phyloP scores from a whole-genome alignment of 2,888 invertebrate genomes.

The Orthosia cruda region DNA sequence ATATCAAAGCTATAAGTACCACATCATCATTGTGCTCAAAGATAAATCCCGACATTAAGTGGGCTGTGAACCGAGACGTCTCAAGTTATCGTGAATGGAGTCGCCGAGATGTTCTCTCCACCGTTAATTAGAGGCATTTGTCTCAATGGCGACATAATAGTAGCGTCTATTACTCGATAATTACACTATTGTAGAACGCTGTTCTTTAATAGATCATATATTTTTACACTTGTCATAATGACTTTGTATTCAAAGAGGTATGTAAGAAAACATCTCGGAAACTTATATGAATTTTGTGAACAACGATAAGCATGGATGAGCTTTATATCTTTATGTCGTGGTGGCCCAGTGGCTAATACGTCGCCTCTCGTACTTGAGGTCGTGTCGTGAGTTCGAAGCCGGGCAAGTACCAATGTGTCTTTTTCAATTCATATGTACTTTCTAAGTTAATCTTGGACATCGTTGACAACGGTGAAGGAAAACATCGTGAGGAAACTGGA shows the following conservation, averaged over 20 bases:
- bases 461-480: too few relatives aligned
- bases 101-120: slow-evolving; percentile 30
- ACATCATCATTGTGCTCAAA: slow-evolving; percentile 33
- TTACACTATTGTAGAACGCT: slow-evolving; percentile 43
- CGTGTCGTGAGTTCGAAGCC: too few relatives aligned
- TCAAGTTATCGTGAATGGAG: slow-evolving; percentile 42
- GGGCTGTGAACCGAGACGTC: slow-evolving; percentile 23
- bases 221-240: background rate
- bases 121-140: slow-evolving; percentile 59
- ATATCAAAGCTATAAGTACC: slow-evolving; percentile 23
- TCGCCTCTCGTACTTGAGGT: too few relatives aligned
- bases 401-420: too few relatives aligned
- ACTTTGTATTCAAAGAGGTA: background rate
- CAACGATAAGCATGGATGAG: too few relatives aligned
- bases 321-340: too few relatives aligned
- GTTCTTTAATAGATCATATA: slow-evolving; percentile 24
- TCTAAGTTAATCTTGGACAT: too few relatives aligned
- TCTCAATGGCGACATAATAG: slow-evolving; percentile 48
- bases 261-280: background rate
- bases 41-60: slow-evolving; percentile 42
- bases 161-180: slow-evolving; percentile 47
- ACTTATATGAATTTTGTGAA: background rate
- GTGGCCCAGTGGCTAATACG: too few relatives aligned
- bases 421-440: too few relatives aligned
- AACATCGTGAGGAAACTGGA: too few relatives aligned